A percentile compares a stretch with the other conserved stretches of the same genome.
Conservation (phyloP, 2,888 invertebrate species). For the Venusia cambrica region DNA sequence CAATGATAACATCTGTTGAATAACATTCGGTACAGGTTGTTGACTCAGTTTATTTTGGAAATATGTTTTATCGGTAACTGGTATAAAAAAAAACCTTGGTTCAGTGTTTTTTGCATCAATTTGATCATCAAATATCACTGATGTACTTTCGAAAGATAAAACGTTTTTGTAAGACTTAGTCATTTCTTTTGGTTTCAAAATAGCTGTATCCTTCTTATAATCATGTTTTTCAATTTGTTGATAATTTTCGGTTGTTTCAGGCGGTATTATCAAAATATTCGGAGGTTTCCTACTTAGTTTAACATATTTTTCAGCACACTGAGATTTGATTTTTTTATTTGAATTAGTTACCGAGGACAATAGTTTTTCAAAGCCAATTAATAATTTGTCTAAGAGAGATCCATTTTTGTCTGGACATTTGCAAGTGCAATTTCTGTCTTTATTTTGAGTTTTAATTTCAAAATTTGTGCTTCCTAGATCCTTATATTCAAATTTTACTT, state of each 20-base stretch:
- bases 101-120: slow-evolving; percentile 1
- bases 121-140: too few species aligned
- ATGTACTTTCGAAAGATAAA: too few species aligned
- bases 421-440: slow-evolving; percentile 30
- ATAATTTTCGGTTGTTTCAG: too few species aligned
- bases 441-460: neutral
- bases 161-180: too few species aligned
- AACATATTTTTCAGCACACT: slow-evolving; percentile 1
- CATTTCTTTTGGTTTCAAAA: too few species aligned
- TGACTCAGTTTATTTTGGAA: slow-evolving; percentile 2
- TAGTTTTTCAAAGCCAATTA: slow-evolving; percentile 40
- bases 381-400: slow-evolving; percentile 39
- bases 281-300: neutral
- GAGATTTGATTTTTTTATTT: neutral
- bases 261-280: neutral
- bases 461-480: too few species aligned
- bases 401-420: slow-evolving; percentile 46
- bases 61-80: slow-evolving; percentile 8
- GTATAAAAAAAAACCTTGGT: neutral
- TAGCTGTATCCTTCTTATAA: too few species aligned
- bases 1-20: slow-evolving; percentile 2
- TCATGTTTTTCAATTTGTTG: too few species aligned
- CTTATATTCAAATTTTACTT: neutral
- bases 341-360: slow-evolving; percentile 28
- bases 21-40: slow-evolving; percentile 12